Percentiles rank a stretch among this genome's conserved stretches.
phyloP scores from a whole-genome alignment of 2,888 invertebrate genomes.

The Phortica magna region DNA sequence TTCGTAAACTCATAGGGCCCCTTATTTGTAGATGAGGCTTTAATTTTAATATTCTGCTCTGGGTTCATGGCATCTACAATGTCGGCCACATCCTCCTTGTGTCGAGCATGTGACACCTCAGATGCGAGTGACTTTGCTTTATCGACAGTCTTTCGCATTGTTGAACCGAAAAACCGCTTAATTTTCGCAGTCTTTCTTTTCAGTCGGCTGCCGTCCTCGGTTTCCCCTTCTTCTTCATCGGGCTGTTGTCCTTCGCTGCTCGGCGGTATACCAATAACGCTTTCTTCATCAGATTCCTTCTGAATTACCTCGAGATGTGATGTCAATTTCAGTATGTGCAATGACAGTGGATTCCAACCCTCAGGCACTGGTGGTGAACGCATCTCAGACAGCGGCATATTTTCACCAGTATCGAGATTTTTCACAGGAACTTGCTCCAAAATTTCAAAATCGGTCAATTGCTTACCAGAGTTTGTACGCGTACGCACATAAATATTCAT shows the following conservation, averaged over 20 bases:
- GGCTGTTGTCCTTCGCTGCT: slow-evolving; percentile 75
- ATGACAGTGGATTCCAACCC: slow-evolving; percentile 95
- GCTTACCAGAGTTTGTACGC: slow-evolving; percentile 91
- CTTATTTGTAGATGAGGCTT: slow-evolving; percentile 97
- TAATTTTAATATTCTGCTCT: slow-evolving; percentile 90
- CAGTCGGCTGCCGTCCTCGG: slow-evolving; percentile 77
- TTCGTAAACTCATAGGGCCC: slow-evolving; percentile 98
- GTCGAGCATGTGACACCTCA: slow-evolving; percentile 91
- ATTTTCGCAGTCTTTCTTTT: slow-evolving; percentile 81
- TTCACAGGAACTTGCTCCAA: slow-evolving; percentile 92
- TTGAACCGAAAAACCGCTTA: slow-evolving; percentile 90
- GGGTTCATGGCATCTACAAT: slow-evolving; percentile 89
- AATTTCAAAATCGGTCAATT: slow-evolving; percentile 94
- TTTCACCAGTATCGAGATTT: slow-evolving; percentile 90
- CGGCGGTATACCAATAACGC: slow-evolving; percentile 81
- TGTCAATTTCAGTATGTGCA: slow-evolving; percentile 95
- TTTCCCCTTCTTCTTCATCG: slow-evolving; percentile 78
- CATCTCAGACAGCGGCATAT: slow-evolving; percentile 95
- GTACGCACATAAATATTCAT: slow-evolving; percentile 87
- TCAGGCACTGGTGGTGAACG: slow-evolving; percentile 81
- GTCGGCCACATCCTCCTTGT: slow-evolving; percentile 91
- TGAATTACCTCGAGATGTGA: slow-evolving; percentile 89
- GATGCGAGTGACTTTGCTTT: slow-evolving; percentile 94
- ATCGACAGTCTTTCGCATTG: slow-evolving; percentile 93
- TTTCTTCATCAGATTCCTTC: slow-evolving; percentile 88